phyloP scores from a whole-genome alignment of 2,797 vertebrate genomes.

The Mycteria americana region DNA sequence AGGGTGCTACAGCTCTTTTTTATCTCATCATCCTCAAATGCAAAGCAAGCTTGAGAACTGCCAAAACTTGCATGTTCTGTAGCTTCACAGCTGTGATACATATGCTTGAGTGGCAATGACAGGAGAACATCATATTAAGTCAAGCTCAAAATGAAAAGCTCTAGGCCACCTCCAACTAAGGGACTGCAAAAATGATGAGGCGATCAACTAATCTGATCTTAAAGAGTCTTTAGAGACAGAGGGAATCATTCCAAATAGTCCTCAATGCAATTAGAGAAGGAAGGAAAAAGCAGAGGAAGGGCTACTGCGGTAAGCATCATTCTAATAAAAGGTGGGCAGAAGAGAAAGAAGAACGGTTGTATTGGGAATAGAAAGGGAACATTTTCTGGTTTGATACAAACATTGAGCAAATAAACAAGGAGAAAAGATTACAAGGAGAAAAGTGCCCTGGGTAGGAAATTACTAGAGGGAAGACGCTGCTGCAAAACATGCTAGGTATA shows the following conservation, averaged over 20 bases:
- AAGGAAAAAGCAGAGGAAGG: not conserved
- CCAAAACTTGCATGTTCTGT: not conserved
- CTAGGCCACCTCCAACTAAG: not conserved
- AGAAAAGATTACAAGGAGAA: not conserved
- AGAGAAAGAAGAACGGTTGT: not conserved
- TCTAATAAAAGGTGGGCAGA: not conserved
- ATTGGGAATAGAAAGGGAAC: not conserved
- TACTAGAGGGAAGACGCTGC: not conserved
- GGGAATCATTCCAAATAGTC: not conserved
- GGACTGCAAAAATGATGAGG: not conserved
- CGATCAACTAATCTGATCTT: not conserved
- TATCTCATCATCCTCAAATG: constrained; percentile 2
- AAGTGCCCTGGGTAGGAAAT: not conserved
- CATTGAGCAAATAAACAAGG: not conserved
- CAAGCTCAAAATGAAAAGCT: constrained; percentile 21
- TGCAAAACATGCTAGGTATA: not conserved
- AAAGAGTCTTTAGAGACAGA: constrained; percentile 23
- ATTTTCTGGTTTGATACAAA: not conserved
- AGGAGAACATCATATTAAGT: constrained; percentile 18
- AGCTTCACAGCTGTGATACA: constrained; percentile 40
- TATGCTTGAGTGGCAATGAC: constrained; percentile 36
- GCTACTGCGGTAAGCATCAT: not conserved
- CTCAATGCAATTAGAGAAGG: not conserved
- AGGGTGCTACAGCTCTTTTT: constrained; percentile 28
- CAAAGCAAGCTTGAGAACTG: not conserved